Percentiles rank a stretch among this genome's conserved stretches.
phyloP scores from a whole-genome alignment of 2,113 vertebrate species.

The Melanostigma gelatinosum region DNA sequence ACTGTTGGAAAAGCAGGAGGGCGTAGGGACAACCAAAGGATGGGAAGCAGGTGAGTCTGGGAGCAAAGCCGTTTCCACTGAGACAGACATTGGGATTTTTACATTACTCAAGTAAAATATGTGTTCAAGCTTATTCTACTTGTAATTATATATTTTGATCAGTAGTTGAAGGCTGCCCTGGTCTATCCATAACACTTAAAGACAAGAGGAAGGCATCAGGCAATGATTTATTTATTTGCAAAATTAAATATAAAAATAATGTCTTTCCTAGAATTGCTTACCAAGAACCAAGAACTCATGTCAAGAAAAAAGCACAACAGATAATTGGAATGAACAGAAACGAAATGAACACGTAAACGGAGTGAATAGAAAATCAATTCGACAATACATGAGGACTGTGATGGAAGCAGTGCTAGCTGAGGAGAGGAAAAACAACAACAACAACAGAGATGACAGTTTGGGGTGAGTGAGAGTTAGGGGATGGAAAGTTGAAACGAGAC shows the following conservation, averaged over 20 bases:
- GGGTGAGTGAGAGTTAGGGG: conserved; percentile 46
- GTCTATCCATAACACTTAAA: not conserved
- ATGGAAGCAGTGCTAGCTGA: conserved; percentile 25
- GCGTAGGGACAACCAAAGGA: not conserved
- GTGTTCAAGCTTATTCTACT: not conserved
- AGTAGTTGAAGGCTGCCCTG: not conserved
- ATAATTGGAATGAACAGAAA: conserved; percentile 1
- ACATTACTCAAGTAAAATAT: not conserved
- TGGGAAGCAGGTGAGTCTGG: not conserved
- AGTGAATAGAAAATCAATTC: conserved; percentile 29
- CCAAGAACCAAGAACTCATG: not conserved
- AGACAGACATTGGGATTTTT: not conserved
- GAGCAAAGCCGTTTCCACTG: conserved; percentile 13
- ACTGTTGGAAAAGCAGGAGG: not conserved
- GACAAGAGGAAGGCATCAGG: not conserved
- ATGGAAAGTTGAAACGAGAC: conserved; percentile 59
- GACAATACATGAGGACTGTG: conserved; percentile 7
- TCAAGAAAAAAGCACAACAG: not conserved
- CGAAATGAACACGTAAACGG: not conserved
- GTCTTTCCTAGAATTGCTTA: not conserved
- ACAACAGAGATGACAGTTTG: conserved; percentile 50
- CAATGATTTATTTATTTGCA: not conserved
- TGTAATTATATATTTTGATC: not conserved
- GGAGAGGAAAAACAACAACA: conserved; percentile 3
- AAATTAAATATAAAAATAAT: not conserved